A percentile compares a stretch with the other conserved stretches of the same genome.
phyloP scores from a whole-genome alignment of 2,888 invertebrate species.

The Luperina testacea region DNA sequence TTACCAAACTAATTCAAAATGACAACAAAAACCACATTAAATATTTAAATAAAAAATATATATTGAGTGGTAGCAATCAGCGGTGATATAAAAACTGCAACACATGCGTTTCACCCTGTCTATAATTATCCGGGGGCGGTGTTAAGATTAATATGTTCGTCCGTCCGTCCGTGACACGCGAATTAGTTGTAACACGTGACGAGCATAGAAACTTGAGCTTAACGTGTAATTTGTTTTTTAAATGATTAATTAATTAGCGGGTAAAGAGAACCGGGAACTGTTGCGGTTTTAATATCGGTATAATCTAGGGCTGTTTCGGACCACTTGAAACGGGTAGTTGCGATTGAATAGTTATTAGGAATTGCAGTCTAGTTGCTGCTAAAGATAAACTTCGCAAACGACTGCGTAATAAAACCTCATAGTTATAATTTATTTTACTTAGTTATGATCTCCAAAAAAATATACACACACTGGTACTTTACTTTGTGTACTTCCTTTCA shows the following conservation, averaged over 20 bases:
- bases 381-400: background rate
- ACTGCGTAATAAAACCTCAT: too few relatives aligned
- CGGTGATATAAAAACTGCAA: constrained; percentile 43
- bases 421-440: too few relatives aligned
- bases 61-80: constrained; percentile 54
- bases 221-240: constrained; percentile 34
- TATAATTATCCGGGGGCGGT: constrained; percentile 61
- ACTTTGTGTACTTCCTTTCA: too few relatives aligned
- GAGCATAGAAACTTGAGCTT: constrained; percentile 47
- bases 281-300: constrained; percentile 5
- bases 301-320: background rate
- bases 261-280: background rate
- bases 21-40: constrained; percentile 30
- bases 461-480: too few relatives aligned
- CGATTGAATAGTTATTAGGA: background rate
- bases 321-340: background rate
- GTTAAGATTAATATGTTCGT: constrained; percentile 58
- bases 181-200: constrained; percentile 62
- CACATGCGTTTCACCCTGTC: constrained; percentile 43
- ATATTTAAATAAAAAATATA: constrained; percentile 16
- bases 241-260: constrained; percentile 24
- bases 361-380: background rate
- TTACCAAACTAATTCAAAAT: constrained; percentile 26
- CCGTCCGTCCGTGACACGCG: constrained; percentile 60
- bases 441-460: too few relatives aligned